These are phyloP conservation scores for Siniperca knerii DNA, from an alignment of 2,113 vertebrate species.

Conservation along the genomic window DNA sequence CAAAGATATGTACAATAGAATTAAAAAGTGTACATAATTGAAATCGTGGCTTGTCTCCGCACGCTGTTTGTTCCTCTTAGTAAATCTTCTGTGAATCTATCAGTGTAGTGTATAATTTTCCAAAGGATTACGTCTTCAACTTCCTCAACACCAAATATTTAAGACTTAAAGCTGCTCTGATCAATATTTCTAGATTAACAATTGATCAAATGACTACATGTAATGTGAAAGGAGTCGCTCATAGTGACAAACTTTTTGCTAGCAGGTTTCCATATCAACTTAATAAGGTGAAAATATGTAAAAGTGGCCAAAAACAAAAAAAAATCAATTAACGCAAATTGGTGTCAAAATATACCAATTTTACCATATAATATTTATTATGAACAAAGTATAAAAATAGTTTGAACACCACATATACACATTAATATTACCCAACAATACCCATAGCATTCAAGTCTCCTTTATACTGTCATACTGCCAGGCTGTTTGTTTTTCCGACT, in stretches of 20 bases:
- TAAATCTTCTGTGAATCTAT: neutral
- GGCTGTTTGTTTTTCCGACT: neutral
- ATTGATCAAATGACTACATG: neutral
- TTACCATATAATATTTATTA: conserved; percentile 27
- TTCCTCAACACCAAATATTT: neutral
- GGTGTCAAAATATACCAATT: neutral
- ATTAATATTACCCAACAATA: conserved; percentile 7
- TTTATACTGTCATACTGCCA: conserved; percentile 15
- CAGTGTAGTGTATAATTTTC: neutral
- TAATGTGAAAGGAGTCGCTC: neutral
- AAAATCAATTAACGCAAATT: neutral
- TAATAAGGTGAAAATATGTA: neutral
- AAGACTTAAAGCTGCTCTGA: neutral
- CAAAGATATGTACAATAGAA: too few species aligned
- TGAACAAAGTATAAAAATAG: conserved; percentile 26
- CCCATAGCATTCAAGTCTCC: conserved; percentile 22
- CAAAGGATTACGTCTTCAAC: neutral
- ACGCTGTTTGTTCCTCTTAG: neutral
- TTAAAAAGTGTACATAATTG: neutral
- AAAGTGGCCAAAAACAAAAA: neutral
- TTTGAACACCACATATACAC: conserved; percentile 44
- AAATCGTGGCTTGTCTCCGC: neutral
- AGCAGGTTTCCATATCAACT: neutral
- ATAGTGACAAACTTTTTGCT: neutral
- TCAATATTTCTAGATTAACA: neutral